Evolutionary conservation across 2,797 vertebrate species (phyloP).

Genomic region (Smutsia temminckii): DNA sequence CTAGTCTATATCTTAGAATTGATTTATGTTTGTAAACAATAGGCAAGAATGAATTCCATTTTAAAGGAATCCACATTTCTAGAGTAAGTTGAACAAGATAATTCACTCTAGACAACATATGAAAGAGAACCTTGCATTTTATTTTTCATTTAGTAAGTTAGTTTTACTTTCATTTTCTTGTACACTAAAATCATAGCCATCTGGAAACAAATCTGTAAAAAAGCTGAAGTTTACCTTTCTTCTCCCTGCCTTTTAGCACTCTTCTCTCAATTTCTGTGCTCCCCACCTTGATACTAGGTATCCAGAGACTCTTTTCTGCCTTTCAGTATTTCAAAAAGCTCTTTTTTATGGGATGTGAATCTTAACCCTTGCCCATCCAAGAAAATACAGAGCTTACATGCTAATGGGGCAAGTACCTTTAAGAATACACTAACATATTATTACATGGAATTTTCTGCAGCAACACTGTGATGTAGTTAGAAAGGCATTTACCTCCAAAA

Average conservation of each 20-base stretch:
- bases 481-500: background rate
- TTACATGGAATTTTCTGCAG: background rate
- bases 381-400: background rate
- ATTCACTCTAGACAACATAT: background rate
- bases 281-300: background rate
- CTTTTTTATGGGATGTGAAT: background rate
- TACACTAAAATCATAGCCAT: background rate
- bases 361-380: background rate
- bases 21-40: slow-evolving; percentile 43
- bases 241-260: background rate
- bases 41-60: background rate
- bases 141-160: background rate
- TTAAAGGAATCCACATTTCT: background rate
- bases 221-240: background rate
- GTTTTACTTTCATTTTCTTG: background rate
- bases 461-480: background rate
- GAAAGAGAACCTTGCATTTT: background rate
- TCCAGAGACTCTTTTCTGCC: background rate
- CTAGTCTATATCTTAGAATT: background rate
- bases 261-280: background rate
- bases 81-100: background rate
- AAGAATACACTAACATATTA: background rate
- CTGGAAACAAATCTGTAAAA: background rate
- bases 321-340: background rate
- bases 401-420: background rate